These are phyloP conservation scores for Drosophila formosana DNA, from an alignment of 2,888 invertebrate genomes.

Conservation along the genomic window DNA sequence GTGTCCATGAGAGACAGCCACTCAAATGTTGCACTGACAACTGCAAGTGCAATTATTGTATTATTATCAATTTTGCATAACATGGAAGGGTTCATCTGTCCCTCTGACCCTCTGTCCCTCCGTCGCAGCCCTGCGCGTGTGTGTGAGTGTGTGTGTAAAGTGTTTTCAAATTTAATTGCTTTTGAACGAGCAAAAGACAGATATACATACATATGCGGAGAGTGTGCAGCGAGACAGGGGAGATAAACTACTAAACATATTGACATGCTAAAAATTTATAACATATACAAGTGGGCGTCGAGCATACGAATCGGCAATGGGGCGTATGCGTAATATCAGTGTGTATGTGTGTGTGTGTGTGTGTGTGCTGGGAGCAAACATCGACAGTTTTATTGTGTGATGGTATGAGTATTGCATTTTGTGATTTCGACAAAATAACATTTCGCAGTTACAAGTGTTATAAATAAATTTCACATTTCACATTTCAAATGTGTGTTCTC, in stretches of 20 bases:
- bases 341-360: conserved; percentile 5
- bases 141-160: conserved; percentile 5
- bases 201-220: neutral
- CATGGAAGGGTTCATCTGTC: conserved; percentile 21
- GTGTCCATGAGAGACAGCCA: conserved; percentile 38
- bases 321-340: conserved; percentile 51
- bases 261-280: conserved; percentile 52
- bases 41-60: conserved; percentile 56
- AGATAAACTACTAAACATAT: conserved; percentile 45
- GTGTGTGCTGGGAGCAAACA: neutral
- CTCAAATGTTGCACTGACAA: conserved; percentile 45
- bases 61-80: conserved; percentile 50
- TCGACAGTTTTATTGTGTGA: conserved; percentile 3
- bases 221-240: neutral
- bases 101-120: neutral
- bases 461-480: conserved; percentile 51
- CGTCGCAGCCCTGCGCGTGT: neutral
- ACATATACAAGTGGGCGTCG: conserved; percentile 10
- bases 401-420: conserved; percentile 22
- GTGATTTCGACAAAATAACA: conserved; percentile 54
- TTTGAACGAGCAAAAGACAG: conserved; percentile 25
- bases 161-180: conserved; percentile 65
- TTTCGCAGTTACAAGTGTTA: conserved; percentile 60
- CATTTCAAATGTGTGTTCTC: conserved; percentile 28
- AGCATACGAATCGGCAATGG: conserved; percentile 1